phyloP scores from a whole-genome alignment of 1,140 invertebrate genomes.

The Coboldia fuscipes region DNA sequence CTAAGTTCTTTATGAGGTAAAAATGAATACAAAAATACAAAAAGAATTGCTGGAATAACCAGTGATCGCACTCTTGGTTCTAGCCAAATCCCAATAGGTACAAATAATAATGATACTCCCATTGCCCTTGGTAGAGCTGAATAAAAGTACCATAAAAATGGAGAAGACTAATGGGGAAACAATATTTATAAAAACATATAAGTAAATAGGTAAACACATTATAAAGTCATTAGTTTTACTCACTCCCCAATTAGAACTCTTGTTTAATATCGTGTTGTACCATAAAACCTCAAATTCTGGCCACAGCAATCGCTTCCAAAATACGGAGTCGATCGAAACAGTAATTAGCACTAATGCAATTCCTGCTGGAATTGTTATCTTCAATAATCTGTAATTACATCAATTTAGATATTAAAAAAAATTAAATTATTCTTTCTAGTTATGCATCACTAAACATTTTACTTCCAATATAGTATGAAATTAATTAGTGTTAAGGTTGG shows the following conservation, averaged over 20 bases:
- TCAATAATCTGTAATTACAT: constrained; percentile 48
- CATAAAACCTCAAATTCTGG: constrained; percentile 95
- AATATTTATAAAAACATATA: constrained; percentile 3
- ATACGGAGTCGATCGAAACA: constrained; percentile 71
- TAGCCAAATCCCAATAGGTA: constrained; percentile 58
- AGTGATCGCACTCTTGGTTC: constrained; percentile 48
- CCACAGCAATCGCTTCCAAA: constrained; percentile 84
- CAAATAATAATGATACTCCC: constrained; percentile 53
- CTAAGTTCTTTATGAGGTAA: constrained; percentile 95
- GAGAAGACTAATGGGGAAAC: constrained; percentile 47
- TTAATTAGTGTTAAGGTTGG: too few relatives aligned
- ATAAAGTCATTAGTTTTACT: constrained; percentile 12
- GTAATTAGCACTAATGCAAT: constrained; percentile 45
- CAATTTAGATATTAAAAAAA: too few relatives aligned
- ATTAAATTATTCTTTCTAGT: too few relatives aligned
- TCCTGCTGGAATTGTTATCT: constrained; percentile 48
- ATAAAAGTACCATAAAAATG: constrained; percentile 97
- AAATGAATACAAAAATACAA: constrained; percentile 79
- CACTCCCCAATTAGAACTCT: constrained; percentile 94
- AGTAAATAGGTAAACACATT: background rate
- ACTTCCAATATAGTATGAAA: too few relatives aligned
- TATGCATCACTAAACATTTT: too few relatives aligned
- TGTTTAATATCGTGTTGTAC: constrained; percentile 88
- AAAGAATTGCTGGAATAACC: constrained; percentile 53
- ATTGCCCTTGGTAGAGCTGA: constrained; percentile 84